phyloP scores from a whole-genome alignment of 2,888 invertebrate species.

The Nephrotoma appendiculata region DNA sequence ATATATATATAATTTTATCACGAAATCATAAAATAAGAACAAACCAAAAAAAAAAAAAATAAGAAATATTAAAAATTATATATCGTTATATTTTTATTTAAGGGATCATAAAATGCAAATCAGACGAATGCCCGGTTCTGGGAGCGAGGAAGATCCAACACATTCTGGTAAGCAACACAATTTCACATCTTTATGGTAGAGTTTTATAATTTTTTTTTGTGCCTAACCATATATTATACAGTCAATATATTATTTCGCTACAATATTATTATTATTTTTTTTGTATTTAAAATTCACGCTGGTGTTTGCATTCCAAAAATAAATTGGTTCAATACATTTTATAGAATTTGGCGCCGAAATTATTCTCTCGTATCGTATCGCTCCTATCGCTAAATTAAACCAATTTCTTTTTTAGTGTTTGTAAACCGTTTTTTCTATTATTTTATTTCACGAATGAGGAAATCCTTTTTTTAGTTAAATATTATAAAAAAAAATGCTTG shows the following conservation, averaged over 20 bases:
- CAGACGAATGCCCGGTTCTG: constrained; percentile 55
- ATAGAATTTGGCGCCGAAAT: neutral
- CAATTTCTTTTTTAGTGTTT: neutral
- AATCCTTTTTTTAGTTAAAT: neutral
- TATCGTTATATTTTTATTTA: constrained; percentile 3
- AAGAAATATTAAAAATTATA: neutral
- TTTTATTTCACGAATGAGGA: neutral
- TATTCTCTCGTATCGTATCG: neutral
- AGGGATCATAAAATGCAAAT: constrained; percentile 74
- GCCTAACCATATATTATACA: neutral
- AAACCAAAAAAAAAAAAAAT: neutral
- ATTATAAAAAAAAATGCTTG: neutral
- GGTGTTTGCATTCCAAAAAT: neutral
- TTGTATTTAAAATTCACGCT: neutral
- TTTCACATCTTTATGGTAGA: neutral
- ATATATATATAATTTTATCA: constrained; percentile 3
- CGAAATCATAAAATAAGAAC: constrained; percentile 1
- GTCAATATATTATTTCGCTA: neutral
- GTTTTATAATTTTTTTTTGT: neutral
- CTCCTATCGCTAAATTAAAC: neutral
- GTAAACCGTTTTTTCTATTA: neutral
- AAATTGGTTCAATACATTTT: neutral
- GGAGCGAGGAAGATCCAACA: constrained; percentile 60
- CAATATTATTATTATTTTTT: neutral
- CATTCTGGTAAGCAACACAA: constrained; percentile 49